A percentile compares a stretch with the other conserved stretches of the same genome.
phyloP scores from a whole-genome alignment of 1,140 invertebrate species.

The Manduca sexta region DNA sequence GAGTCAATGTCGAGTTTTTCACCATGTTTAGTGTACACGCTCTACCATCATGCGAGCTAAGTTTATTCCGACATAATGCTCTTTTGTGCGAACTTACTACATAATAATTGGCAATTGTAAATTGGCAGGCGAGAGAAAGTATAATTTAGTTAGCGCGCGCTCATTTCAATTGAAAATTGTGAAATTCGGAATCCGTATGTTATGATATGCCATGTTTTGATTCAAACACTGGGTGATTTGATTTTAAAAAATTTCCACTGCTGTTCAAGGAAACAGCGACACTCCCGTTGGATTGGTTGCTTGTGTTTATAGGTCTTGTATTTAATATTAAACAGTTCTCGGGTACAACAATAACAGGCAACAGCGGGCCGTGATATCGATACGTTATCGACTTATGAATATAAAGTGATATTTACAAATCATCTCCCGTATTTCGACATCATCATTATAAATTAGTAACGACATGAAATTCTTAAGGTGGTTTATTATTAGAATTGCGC shows the following conservation, averaged over 20 bases:
- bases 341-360: constrained; percentile 47
- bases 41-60: too few species aligned
- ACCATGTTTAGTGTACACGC: too few species aligned
- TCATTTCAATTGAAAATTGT: constrained; percentile 37
- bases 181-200: constrained; percentile 40
- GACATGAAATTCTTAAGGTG: too few species aligned
- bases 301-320: constrained; percentile 26
- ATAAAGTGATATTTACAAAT: constrained; percentile 51
- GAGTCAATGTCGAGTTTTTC: too few species aligned
- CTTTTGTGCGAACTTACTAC: too few species aligned
- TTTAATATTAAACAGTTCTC: constrained; percentile 59
- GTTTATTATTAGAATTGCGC: too few species aligned
- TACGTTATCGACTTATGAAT: constrained; percentile 51
- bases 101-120: constrained; percentile 35
- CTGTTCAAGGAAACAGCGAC: constrained; percentile 17
- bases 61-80: too few species aligned
- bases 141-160: constrained; percentile 39
- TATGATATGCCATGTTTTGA: too few species aligned
- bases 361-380: constrained; percentile 43
- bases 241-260: constrained; percentile 23
- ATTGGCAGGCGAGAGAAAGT: constrained; percentile 42
- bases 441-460: too few species aligned
- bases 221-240: constrained; percentile 21
- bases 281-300: constrained; percentile 28
- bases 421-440: constrained; percentile 16